Base-by-base conservation (phyloP, 2,888 invertebrate genomes). In the Zygaena filipendulae region DNA sequence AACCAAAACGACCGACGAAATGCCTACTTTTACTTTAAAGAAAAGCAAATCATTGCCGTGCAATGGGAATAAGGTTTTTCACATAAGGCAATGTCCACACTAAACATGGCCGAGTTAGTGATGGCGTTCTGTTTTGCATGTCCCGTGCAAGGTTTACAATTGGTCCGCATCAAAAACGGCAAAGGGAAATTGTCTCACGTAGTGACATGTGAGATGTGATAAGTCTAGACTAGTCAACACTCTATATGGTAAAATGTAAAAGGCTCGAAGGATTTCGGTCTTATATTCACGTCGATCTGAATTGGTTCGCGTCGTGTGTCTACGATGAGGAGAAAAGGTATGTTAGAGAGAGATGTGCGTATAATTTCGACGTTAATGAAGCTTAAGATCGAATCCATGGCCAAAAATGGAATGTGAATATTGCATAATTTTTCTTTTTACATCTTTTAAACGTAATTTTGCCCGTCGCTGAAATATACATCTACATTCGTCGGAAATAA, bases 141-240 rank as follows among this genome's bases (percentile, higher is more conserved):
- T 45, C 48, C 39, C 36, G 30, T 36, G n/a, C 40, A 38, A 43
- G 57, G 56, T 56, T 59, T 55, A 61, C 70, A 64, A 66, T 63
- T 62, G 61, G 50, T 48, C 39, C 49, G 48, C 51, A 50, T 64
- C 68, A 56, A 58, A 62, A 64, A 59, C 45, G 55, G 60, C 35
- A 43, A 45, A 52, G 49, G 43, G 51, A 58, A 63, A 69, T 64
- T 51, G 67, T 62, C 60, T 50, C 61, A 62, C 56, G 61, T 51
- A 47, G 35, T 35, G 41, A 37, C 36, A 33, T 27, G 30, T 26
- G 25, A 27, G 27, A 19, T 25, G 20, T 11, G 9, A 12, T 12
- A 13, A 13, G 9, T 10, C 11, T 19, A 26, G 26, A 26, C 20
- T 26, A 18, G 18, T 18, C 11, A 18, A 18, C 5, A 25, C 4